These are phyloP conservation scores for Phyllotreta striolata DNA, from an alignment of 2,888 invertebrate species.

Conservation along the genomic window DNA sequence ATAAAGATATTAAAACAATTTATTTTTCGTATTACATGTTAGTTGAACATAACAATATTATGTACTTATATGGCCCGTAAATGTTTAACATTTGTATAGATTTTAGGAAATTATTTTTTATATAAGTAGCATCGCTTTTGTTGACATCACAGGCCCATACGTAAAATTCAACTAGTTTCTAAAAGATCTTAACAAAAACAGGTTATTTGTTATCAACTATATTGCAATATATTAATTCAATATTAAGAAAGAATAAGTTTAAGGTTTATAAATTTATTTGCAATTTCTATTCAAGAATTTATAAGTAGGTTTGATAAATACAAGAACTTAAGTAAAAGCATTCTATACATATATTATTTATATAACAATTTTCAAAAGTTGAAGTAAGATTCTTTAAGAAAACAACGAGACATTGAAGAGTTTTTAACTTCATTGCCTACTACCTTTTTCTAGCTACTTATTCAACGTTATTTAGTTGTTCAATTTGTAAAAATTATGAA, in stretches of 20 bases:
- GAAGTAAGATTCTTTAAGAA: conserved; percentile 38
- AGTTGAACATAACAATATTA: conserved; percentile 59
- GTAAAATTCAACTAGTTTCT: conserved; percentile 35
- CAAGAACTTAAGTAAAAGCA: conserved; percentile 38
- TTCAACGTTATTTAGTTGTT: conserved; percentile 42
- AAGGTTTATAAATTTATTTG: conserved; percentile 30
- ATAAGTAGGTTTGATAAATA: conserved; percentile 33
- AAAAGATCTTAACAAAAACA: conserved; percentile 35
- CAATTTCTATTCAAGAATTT: conserved; percentile 31
- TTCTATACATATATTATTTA: conserved; percentile 48
- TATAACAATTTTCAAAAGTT: conserved; percentile 45
- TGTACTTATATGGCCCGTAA: conserved; percentile 52
- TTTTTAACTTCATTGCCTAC: conserved; percentile 40
- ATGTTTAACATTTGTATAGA: conserved; percentile 53
- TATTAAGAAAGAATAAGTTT: conserved; percentile 35
- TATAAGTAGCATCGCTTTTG: conserved; percentile 51
- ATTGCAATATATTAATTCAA: conserved; percentile 36
- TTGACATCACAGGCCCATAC: conserved; percentile 58
- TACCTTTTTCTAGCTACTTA: conserved; percentile 45
- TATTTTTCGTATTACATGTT: conserved; percentile 39
- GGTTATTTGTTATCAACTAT: conserved; percentile 29
- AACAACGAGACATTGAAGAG: conserved; percentile 44
- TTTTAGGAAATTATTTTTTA: conserved; percentile 47
- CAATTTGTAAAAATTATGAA: conserved; percentile 31
- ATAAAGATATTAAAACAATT: conserved; percentile 42